These are phyloP conservation scores for Arremon aurantiirostris DNA, from an alignment of 2,797 vertebrate species.

Conservation along the genomic window DNA sequence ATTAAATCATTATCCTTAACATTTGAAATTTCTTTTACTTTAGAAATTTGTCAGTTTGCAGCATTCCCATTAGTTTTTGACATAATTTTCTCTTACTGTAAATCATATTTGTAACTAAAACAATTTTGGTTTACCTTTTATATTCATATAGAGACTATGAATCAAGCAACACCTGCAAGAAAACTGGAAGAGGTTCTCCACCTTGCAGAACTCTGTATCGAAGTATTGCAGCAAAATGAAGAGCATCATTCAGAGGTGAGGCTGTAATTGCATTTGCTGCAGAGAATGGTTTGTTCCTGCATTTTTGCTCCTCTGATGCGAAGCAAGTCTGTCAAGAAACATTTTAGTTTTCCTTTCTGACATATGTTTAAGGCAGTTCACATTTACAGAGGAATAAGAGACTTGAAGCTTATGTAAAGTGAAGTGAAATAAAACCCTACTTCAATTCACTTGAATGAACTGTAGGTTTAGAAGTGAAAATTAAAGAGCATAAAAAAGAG, in stretches of 20 bases:
- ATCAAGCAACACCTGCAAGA: constrained; percentile 82
- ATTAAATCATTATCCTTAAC: not conserved
- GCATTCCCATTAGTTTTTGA: not conserved
- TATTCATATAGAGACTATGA: constrained; percentile 76
- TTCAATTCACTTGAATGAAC: constrained; percentile 9
- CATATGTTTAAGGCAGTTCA: constrained; percentile 53
- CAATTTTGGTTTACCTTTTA: constrained; percentile 7
- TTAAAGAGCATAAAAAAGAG: not conserved
- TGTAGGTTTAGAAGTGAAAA: constrained; percentile 29
- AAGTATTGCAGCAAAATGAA: constrained; percentile 96
- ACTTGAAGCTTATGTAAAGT: constrained; percentile 46
- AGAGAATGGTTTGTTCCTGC: not conserved
- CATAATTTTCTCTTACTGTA: not conserved
- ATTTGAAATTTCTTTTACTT: not conserved
- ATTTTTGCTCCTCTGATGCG: not conserved
- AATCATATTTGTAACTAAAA: constrained; percentile 26
- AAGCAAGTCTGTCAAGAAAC: constrained; percentile 55
- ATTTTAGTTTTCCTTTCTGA: constrained; percentile 41
- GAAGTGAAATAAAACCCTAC: constrained; percentile 42
- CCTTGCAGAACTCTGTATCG: constrained; percentile 92
- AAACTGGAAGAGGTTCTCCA: constrained; percentile 89
- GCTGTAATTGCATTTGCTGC: not conserved
- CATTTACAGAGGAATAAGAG: constrained; percentile 32
- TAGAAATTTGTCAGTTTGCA: not conserved
- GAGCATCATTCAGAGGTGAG: constrained; percentile 96